These are phyloP conservation scores for Donacobius atricapilla DNA, from an alignment of 2,113 vertebrate species.

Conservation along the genomic window DNA sequence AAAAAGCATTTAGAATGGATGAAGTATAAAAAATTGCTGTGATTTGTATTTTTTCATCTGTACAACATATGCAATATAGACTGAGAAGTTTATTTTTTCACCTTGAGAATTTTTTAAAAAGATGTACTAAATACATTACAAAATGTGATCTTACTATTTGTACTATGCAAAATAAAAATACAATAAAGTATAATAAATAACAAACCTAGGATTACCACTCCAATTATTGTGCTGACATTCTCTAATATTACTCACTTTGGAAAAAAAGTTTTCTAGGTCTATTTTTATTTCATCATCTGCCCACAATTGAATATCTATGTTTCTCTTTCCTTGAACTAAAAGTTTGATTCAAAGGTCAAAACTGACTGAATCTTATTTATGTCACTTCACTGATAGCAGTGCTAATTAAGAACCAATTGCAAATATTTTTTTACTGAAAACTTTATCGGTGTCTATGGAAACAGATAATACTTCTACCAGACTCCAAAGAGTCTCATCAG, in stretches of 20 bases:
- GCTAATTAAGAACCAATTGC: not conserved
- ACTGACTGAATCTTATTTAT: not conserved
- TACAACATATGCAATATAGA: not conserved
- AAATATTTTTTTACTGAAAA: not conserved
- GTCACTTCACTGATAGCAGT: not conserved
- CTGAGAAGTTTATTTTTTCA: not conserved
- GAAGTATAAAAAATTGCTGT: not conserved
- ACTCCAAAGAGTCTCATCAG: not conserved
- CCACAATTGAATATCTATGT: not conserved
- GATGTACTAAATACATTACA: not conserved
- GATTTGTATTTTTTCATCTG: not conserved
- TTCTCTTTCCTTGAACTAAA: not conserved
- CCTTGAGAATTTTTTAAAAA: not conserved
- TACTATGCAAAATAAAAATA: not conserved
- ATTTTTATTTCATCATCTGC: conserved; percentile 5
- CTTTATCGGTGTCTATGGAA: not conserved
- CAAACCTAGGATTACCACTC: not conserved
- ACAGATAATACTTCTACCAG: not conserved
- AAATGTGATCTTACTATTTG: not conserved
- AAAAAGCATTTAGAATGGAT: not conserved
- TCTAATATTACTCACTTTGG: not conserved
- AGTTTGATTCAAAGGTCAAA: conserved; percentile 15
- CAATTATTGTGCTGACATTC: conserved; percentile 47
- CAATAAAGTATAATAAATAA: conserved; percentile 35
- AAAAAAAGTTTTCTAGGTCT: not conserved